These are phyloP conservation scores for Brachymystax lenok DNA, from an alignment of 2,797 vertebrate species.

Conservation along the genomic window DNA sequence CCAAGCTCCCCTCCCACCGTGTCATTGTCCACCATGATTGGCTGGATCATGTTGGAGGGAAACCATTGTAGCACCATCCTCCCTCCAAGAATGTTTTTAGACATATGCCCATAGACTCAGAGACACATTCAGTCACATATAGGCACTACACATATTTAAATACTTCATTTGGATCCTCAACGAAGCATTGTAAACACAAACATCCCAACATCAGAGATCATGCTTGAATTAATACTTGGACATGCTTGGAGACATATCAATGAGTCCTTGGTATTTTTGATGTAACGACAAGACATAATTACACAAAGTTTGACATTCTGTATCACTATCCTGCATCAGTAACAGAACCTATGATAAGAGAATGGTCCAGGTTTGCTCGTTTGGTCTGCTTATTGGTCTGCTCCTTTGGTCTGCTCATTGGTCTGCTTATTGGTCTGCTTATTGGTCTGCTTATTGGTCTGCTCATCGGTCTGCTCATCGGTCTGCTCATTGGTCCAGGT, in stretches of 20 bases:
- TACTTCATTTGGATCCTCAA: neutral
- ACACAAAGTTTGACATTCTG: neutral
- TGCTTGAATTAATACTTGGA: neutral
- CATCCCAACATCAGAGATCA: neutral
- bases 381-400: too few species aligned
- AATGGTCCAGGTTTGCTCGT: neutral
- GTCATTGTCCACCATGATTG: conserved; percentile 57
- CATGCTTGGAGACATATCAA: neutral
- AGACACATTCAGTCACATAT: neutral
- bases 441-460: too few species aligned
- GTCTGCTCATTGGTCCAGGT: too few species aligned
- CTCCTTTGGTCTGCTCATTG: too few species aligned
- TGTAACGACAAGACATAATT: neutral
- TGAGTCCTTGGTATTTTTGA: neutral
- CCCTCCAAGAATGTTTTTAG: conserved; percentile 73
- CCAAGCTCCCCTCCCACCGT: neutral
- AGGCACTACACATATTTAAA: neutral
- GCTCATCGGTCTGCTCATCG: too few species aligned
- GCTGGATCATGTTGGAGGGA: conserved; percentile 73
- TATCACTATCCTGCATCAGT: conserved; percentile 11
- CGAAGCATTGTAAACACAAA: neutral
- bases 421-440: too few species aligned
- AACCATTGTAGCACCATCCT: conserved; percentile 60
- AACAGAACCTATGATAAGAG: neutral
- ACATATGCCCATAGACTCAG: conserved; percentile 60